Conservation (phyloP, 2,888 invertebrate species). For the Eurytoma adleriae region DNA sequence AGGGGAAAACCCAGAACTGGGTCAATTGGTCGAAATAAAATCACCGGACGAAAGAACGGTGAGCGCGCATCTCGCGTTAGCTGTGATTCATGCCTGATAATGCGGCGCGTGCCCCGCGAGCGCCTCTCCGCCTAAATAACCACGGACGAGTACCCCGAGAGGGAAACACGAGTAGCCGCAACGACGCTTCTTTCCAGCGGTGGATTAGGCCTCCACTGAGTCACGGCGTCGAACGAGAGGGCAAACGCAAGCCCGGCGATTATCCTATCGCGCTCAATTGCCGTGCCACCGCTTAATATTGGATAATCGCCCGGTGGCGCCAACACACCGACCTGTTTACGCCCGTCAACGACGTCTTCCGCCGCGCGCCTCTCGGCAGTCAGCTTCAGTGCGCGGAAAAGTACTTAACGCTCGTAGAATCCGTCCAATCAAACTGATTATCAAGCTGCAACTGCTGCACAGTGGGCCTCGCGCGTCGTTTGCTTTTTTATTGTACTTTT, state of each 20-base stretch:
- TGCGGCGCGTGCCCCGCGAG: slow-evolving; percentile 1
- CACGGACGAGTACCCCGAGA: not conserved
- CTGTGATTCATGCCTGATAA: slow-evolving; percentile 36
- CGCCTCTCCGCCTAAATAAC: not conserved
- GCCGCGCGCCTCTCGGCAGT: not conserved
- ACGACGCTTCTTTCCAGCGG: slow-evolving; percentile 27
- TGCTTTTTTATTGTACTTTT: too few relatives aligned
- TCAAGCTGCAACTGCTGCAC: too few relatives aligned
- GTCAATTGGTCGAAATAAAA: slow-evolving; percentile 38
- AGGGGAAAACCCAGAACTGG: not conserved
- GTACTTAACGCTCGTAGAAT: too few relatives aligned
- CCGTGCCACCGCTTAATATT: slow-evolving; percentile 58
- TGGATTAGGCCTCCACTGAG: slow-evolving; percentile 21
- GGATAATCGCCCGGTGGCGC: slow-evolving; percentile 68
- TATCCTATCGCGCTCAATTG: slow-evolving; percentile 55
- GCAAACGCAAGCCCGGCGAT: slow-evolving; percentile 31
- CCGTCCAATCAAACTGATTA: too few relatives aligned
- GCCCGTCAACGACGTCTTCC: not conserved
- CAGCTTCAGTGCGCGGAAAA: too few relatives aligned
- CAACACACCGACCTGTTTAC: slow-evolving; percentile 55
- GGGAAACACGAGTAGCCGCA: not conserved
- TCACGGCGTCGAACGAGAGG: not conserved
- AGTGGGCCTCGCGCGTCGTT: too few relatives aligned
- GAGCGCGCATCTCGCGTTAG: not conserved
- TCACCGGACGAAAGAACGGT: not conserved